Evolutionary conservation across 2,113 vertebrate genomes (phyloP), one percentile per base, ranked within the genome.

Genomic region (Philantomba maxwellii): DNA sequence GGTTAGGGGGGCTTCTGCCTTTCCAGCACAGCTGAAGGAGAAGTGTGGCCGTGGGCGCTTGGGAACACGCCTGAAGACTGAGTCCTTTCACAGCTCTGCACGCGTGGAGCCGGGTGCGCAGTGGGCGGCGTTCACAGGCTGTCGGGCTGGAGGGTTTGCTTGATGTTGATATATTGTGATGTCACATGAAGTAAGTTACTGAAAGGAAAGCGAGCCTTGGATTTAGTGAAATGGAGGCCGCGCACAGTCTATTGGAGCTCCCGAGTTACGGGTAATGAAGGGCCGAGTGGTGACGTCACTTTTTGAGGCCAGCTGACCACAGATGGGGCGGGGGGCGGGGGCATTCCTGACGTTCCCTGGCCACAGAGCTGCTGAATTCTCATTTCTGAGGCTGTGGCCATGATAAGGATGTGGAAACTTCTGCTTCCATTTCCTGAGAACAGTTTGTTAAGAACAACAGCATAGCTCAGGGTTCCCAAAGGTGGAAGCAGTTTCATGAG

Each of bases 231-330:
- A 16, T n/a, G 1, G 57, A 55, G 64, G 58, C 45, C 11, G 0
- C 15, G 30, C 14, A 4, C n/a, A 39, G 57, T 19, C 8, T 60
- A 5, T 60, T 12, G 4, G 62, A 43, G 47, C 28, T 73, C 80
- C 23, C 26, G 30, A n/a, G 39, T 39, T 11, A 9, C 1, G 33
- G 77, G 1, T 5, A 4, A 7, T 33, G 84, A 90, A 85, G 45
- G 36, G 73, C 89, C 91, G 95, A 90, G 90, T 60, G 77, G 96
- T 21, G 91, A 95, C 88, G 93, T 93, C 91, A 81, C 96, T 94
- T 91, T 96, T 62, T 15, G 66, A 9, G 64, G 45, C 10, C 2
- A 87, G 23, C 87, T 25, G 78, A 23, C 78, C 30, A 8, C 47
- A 14, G 30, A 2, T 14, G 49, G 30, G 77, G 4, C 6, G 10